Base-by-base conservation (phyloP, 35 echinoderm and acorn worm genomes). In the Diadema setosum region DNA sequence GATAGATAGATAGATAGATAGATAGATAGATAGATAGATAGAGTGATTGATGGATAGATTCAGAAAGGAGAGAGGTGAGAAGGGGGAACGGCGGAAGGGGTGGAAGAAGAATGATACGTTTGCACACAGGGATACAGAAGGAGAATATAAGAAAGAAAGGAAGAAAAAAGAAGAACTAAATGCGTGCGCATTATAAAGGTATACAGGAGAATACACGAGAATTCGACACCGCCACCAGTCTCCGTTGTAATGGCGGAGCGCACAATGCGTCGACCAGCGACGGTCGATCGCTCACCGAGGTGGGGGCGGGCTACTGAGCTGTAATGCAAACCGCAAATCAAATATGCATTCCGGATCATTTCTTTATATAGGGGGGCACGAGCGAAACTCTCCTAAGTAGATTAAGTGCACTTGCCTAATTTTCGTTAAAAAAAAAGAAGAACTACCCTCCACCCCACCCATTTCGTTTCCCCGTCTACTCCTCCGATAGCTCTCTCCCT, bases 351-450 rank as follows among this genome's bases (percentile, higher is more conserved):
- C 37, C 27, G 30, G 63, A 67, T 67, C 63, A 67, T 34, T 67
- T 67, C 37, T 67, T 29, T n/a, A 33, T 67, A 26, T 31, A 34
- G 37, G 37, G 18, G 27, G 63, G 63, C 63, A 67, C 63, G 63
- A 67, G 63, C 63, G 27, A 34, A 6, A 32, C 27, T n/a, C 16
- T 30, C 37, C 12, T 33, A 67, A 32, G 63, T 33, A 32, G 63
- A 67, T 67, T 67, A 67, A 67, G 63, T 67, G 29, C 63, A 67
- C 63, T 67, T 67, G 63, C 63, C 63, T n/a, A n/a, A n/a, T n/a
- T n/a, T n/a, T n/a, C n/a, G n/a, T n/a, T n/a, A n/a, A n/a, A n/a
- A n/a, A n/a, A n/a, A n/a, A 25, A 6, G 21, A 20, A 61, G 58
- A 9, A 20, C 0, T 61, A 61, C n/a, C 2, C 24, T 65, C 61